These are phyloP conservation scores for Apamea epomidion DNA, from an alignment of 2,888 invertebrate genomes.

Conservation along the genomic window DNA sequence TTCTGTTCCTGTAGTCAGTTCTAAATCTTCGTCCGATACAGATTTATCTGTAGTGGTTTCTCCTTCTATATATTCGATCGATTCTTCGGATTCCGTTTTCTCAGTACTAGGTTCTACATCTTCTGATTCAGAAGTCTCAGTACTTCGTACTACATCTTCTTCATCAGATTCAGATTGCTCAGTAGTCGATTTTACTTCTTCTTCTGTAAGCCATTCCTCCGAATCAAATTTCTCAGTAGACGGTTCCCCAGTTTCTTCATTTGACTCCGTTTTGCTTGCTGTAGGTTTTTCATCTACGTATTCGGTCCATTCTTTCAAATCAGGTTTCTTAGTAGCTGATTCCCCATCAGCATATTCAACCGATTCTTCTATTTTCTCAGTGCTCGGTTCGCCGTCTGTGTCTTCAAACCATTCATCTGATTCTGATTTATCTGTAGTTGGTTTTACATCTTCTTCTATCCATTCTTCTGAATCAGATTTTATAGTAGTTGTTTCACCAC, in stretches of 20 bases:
- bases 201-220: background rate
- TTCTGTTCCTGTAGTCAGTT: background rate
- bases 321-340: background rate
- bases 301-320: background rate
- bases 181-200: background rate
- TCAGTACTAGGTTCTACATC: background rate
- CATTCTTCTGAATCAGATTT: background rate
- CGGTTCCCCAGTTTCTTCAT: background rate
- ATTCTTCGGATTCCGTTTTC: background rate
- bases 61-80: background rate
- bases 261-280: background rate
- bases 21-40: background rate
- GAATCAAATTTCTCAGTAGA: background rate
- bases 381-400: background rate
- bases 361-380: background rate
- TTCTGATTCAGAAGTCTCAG: background rate
- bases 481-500: background rate
- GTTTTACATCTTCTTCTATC: background rate
- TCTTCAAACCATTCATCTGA: background rate
- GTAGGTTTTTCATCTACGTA: background rate
- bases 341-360: background rate
- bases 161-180: background rate
- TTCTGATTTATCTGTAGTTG: background rate
- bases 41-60: background rate
- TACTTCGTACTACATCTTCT: background rate